These are phyloP conservation scores for Hypomecis atomaria DNA, from an alignment of 2,888 invertebrate species.

Conservation along the genomic window DNA sequence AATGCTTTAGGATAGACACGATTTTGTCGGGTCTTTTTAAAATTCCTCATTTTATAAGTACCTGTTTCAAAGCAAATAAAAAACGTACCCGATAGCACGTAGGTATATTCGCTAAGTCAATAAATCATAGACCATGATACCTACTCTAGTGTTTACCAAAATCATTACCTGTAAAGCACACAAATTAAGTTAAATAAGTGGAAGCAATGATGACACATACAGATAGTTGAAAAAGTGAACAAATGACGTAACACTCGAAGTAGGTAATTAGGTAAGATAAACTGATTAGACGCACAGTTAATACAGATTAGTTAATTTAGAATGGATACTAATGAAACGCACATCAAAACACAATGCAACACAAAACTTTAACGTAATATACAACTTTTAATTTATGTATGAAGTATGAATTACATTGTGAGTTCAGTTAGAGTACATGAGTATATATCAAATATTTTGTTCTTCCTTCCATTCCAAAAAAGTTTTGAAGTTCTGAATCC, in stretches of 20 bases:
- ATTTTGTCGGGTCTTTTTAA: too few species aligned
- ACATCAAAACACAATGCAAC: slow-evolving; percentile 1
- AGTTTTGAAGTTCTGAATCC: too few species aligned
- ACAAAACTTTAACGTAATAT: neutral
- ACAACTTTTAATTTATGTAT: neutral
- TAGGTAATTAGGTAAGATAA: slow-evolving; percentile 43
- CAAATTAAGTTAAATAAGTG: slow-evolving; percentile 1
- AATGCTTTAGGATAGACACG: too few species aligned
- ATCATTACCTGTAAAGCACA: slow-evolving; percentile 7
- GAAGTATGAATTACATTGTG: neutral
- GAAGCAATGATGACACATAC: slow-evolving; percentile 14
- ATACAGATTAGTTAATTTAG: slow-evolving; percentile 23
- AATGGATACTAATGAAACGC: slow-evolving; percentile 4
- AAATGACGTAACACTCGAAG: slow-evolving; percentile 33
- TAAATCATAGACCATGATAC: neutral
- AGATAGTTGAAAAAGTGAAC: slow-evolving; percentile 29
- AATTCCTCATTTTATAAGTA: too few species aligned
- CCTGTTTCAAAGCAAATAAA: too few species aligned
- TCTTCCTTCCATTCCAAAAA: too few species aligned
- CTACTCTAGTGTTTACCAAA: neutral
- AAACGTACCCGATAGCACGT: too few species aligned
- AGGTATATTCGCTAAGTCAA: neutral
- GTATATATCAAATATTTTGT: too few species aligned
- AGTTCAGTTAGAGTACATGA: too few species aligned
- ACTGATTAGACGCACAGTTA: slow-evolving; percentile 29